phyloP scores from a whole-genome alignment of 1,140 invertebrate genomes.

The Harlomillsia oculata region DNA sequence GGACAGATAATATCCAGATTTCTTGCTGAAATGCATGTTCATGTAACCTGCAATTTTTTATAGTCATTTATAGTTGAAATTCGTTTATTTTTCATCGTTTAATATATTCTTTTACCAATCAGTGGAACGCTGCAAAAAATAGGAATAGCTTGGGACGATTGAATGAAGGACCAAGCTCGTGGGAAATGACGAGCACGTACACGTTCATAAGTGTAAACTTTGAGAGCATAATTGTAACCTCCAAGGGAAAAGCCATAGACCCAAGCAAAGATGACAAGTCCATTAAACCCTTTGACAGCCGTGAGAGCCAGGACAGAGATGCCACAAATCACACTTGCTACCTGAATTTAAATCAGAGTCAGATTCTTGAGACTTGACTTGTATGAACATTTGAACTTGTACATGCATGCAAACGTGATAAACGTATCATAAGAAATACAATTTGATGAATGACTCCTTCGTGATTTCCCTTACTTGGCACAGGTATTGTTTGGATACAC shows the following conservation, averaged over 20 bases:
- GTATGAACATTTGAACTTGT: background rate
- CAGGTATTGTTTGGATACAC: slow-evolving; percentile 74
- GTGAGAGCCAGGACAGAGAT: slow-evolving; percentile 68
- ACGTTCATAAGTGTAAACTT: slow-evolving; percentile 78
- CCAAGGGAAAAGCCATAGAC: slow-evolving; percentile 58
- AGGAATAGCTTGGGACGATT: slow-evolving; percentile 73
- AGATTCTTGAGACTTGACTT: background rate
- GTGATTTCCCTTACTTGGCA: slow-evolving; percentile 43
- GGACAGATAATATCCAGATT: slow-evolving; percentile 68
- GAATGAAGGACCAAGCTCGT: slow-evolving; percentile 80
- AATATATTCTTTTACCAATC: slow-evolving; percentile 49
- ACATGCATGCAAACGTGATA: background rate
- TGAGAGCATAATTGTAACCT: slow-evolving; percentile 75
- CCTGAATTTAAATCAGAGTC: slow-evolving; percentile 6
- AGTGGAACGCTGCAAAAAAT: slow-evolving; percentile 73
- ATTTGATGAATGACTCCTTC: background rate
- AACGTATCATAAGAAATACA: background rate
- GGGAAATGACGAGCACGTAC: slow-evolving; percentile 75
- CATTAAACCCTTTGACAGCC: slow-evolving; percentile 56
- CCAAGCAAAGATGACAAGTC: slow-evolving; percentile 73
- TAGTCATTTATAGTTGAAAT: too few relatives aligned
- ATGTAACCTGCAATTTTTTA: background rate
- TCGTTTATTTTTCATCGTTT: background rate
- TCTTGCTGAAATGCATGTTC: slow-evolving; percentile 14
- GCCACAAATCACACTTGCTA: slow-evolving; percentile 58